These are phyloP conservation scores for Poicephalus meyeri DNA, from an alignment of 2,113 vertebrate genomes.

Conservation along the genomic window DNA sequence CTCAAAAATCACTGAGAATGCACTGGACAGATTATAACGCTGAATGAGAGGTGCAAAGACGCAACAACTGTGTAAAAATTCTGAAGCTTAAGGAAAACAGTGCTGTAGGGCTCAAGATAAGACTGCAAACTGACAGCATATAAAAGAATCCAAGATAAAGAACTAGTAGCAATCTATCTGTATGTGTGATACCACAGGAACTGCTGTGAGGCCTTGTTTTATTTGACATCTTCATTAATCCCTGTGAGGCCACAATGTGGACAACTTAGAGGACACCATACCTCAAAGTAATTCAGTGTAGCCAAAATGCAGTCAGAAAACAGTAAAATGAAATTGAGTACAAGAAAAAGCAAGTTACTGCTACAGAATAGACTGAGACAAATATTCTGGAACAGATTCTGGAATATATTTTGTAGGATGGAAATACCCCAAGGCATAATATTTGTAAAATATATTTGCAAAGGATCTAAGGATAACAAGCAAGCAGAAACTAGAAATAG, in stretches of 20 bases:
- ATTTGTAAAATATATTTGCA: slow-evolving; percentile 1
- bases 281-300: not conserved
- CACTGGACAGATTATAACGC: not conserved
- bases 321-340: not conserved
- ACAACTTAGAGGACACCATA: not conserved
- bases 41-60: not conserved
- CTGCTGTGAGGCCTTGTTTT: not conserved
- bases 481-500: not conserved
- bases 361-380: not conserved
- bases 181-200: not conserved
- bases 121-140: not conserved
- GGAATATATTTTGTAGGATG: not conserved
- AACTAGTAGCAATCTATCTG: not conserved
- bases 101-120: not conserved
- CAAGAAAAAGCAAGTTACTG: not conserved
- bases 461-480: slow-evolving; percentile 5
- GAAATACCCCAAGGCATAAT: not conserved
- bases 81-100: not conserved
- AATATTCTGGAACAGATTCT: slow-evolving; percentile 13
- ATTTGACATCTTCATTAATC: not conserved
- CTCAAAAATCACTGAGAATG: not conserved
- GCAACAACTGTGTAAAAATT: not conserved
- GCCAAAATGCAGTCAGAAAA: not conserved
- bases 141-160: not conserved
- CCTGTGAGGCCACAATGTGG: not conserved